A percentile compares a stretch with the other conserved stretches of the same genome.
These are phyloP conservation scores for Drosophila asahinai DNA, from an alignment of 1,140 invertebrate genomes.

Conservation along the genomic window DNA sequence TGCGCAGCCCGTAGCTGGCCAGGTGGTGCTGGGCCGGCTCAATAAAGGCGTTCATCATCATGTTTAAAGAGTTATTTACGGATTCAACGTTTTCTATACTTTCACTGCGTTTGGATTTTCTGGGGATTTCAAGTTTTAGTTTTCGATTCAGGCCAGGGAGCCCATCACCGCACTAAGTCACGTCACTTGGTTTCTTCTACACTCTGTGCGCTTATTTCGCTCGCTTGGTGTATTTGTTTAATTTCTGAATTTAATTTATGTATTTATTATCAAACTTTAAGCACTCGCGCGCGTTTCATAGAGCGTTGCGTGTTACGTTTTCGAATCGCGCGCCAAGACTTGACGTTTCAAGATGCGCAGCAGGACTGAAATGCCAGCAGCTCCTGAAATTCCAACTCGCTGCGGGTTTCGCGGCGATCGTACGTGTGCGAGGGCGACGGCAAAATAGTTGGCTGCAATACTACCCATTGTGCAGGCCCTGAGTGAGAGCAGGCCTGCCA, in stretches of 20 bases:
- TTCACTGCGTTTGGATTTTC: conserved; percentile 24
- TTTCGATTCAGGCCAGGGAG: conserved; percentile 46
- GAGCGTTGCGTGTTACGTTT: conserved; percentile 31
- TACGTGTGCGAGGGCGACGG: conserved; percentile 28
- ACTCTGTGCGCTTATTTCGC: conserved; percentile 19
- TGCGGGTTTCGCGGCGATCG: conserved; percentile 22
- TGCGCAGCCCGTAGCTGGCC: conserved; percentile 90
- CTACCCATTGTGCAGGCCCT: not conserved
- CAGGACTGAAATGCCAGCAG: conserved; percentile 74
- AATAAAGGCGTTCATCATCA: conserved; percentile 91
- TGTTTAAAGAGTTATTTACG: conserved; percentile 43
- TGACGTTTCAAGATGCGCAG: conserved; percentile 83
- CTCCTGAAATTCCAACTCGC: conserved; percentile 67
- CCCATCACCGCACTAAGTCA: conserved; percentile 55
- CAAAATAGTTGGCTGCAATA: not conserved
- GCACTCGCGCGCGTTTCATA: conserved; percentile 48
- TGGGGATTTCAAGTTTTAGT: conserved; percentile 17
- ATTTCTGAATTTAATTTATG: conserved; percentile 10
- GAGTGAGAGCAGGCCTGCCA: conserved; percentile 13
- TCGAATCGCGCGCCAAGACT: conserved; percentile 67
- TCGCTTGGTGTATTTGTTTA: conserved; percentile 5
- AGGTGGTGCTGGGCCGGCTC: conserved; percentile 89
- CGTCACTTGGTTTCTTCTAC: conserved; percentile 40
- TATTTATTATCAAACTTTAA: conserved; percentile 1
- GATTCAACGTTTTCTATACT: conserved; percentile 17